phyloP scores from a whole-genome alignment of 2,888 invertebrate genomes.

The Drosophila maculinotata region DNA sequence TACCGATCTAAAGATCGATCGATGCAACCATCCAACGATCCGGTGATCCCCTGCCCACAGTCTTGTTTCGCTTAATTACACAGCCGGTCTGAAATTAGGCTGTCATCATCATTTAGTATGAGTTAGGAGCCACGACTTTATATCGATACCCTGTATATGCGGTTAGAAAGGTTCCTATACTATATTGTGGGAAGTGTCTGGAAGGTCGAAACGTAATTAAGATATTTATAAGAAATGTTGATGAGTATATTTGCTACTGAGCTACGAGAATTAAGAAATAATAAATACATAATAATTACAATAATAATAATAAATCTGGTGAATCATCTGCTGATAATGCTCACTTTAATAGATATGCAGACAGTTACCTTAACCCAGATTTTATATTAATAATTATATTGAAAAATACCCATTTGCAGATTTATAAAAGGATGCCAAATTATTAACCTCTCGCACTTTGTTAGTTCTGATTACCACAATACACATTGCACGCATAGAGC shows the following conservation, averaged over 20 bases:
- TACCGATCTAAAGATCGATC: conserved; percentile 27
- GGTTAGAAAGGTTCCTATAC: background rate
- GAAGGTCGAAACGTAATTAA: background rate
- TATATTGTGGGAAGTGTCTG: conserved; percentile 1
- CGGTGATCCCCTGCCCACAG: conserved; percentile 34
- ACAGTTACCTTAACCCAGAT: too few relatives aligned
- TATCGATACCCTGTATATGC: conserved; percentile 1
- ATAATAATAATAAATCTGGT: too few relatives aligned
- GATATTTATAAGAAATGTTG: background rate
- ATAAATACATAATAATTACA: background rate
- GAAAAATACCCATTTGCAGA: background rate
- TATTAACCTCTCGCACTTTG: background rate
- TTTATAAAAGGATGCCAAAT: background rate
- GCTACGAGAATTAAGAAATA: background rate
- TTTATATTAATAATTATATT: too few relatives aligned
- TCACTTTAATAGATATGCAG: too few relatives aligned
- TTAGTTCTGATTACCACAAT: conserved; percentile 13
- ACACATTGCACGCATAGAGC: conserved; percentile 26
- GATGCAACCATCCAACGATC: conserved; percentile 15
- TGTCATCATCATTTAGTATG: conserved; percentile 71
- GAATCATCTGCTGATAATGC: too few relatives aligned
- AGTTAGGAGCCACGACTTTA: conserved; percentile 27
- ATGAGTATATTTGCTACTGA: background rate
- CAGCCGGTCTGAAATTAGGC: conserved; percentile 71
- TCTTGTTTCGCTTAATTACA: conserved; percentile 53